Conservation (phyloP, 2,113 vertebrate genomes). For the Microcebus griseorufus region DNA sequence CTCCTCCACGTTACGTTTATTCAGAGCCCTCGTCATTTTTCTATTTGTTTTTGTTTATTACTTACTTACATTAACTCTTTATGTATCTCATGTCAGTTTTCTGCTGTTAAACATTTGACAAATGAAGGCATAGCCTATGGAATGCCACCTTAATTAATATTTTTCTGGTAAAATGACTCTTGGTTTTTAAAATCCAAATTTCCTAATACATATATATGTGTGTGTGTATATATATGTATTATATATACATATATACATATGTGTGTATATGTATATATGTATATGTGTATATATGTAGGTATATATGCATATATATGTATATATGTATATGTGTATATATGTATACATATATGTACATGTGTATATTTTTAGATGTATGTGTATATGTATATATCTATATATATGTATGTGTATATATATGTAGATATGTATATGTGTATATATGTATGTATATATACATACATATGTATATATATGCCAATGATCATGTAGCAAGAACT, state of each 20-base stretch:
- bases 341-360: too few relatives aligned
- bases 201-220: not conserved
- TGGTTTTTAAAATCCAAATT: slow-evolving; percentile 33
- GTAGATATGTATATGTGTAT: too few relatives aligned
- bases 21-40: not conserved
- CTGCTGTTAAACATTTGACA: not conserved
- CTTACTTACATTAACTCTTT: not conserved
- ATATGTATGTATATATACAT: too few relatives aligned
- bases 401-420: too few relatives aligned
- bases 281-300: too few relatives aligned
- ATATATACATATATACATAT: too few relatives aligned
- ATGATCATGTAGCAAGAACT: not conserved
- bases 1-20: not conserved
- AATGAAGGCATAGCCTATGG: not conserved
- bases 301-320: too few relatives aligned
- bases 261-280: too few relatives aligned
- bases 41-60: not conserved
- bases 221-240: too few relatives aligned
- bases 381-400: too few relatives aligned
- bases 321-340: too few relatives aligned
- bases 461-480: not conserved
- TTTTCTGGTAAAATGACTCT: not conserved
- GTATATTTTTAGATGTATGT: too few relatives aligned
- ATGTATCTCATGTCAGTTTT: not conserved
- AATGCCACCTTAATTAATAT: not conserved